Base-by-base conservation (phyloP, 2,888 invertebrate species). In the Hedychridium roseum region DNA sequence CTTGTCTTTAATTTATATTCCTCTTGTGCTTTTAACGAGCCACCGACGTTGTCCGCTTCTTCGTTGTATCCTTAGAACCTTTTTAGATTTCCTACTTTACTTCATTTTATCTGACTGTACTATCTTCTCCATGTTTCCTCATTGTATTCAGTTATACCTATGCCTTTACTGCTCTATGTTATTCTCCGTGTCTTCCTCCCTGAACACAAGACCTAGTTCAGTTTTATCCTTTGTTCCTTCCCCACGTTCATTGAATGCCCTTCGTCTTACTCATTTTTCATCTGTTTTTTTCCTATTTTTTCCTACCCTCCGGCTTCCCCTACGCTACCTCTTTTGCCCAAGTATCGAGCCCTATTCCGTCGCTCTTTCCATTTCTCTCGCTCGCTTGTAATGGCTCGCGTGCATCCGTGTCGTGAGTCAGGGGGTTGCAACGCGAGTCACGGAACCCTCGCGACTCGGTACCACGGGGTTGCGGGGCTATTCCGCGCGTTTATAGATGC, bases 1-100 rank as follows among this genome's bases (percentile, higher is more conserved):
- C n/a, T n/a, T n/a, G n/a, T n/a, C n/a, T 64, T 15, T 15, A 35
- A 50, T 50, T 54, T 56, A 57, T 57, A 50, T 54, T 60, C 60
- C 54, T 44, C 54, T 62, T 54, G 54, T 63, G 50, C 50, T 9
- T 23, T 23, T 9, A 23, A 23, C 60, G 32, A 41, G 50, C 49
- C 40, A 51, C 44, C 50, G 50, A n/a, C n/a, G n/a, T n/a, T n/a
- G n/a, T n/a, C n/a, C n/a, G n/a, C n/a, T n/a, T n/a, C n/a, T n/a
- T n/a, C n/a, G n/a, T n/a, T n/a, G n/a, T n/a, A n/a, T n/a, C n/a
- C n/a, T n/a, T n/a, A n/a, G n/a, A n/a, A n/a, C n/a, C n/a, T n/a
- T n/a, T n/a, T n/a, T n/a, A n/a, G n/a, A n/a, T n/a, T n/a, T n/a
- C n/a, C n/a, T n/a, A n/a, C n/a, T n/a, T n/a, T n/a, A n/a, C n/a